These are phyloP conservation scores for Drosophila siamana DNA, from an alignment of 2,888 invertebrate species.

Conservation along the genomic window DNA sequence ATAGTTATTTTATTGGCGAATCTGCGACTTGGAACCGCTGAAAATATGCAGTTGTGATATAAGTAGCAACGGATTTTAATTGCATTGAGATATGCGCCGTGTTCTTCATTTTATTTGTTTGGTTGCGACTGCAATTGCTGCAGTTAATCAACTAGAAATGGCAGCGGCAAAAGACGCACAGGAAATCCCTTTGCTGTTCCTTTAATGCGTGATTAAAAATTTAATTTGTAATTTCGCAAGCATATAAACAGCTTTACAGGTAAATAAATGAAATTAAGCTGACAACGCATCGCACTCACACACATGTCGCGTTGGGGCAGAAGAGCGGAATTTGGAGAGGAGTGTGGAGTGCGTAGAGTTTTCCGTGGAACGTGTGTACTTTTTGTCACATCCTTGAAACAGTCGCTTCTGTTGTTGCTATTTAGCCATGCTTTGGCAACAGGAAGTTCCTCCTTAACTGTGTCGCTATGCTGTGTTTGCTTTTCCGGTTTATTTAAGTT, in stretches of 20 bases:
- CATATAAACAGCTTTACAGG: conserved; percentile 75
- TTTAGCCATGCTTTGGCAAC: conserved; percentile 61
- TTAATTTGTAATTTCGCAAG: conserved; percentile 80
- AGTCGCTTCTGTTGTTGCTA: conserved; percentile 44
- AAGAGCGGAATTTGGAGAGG: conserved; percentile 44
- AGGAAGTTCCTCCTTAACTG: conserved; percentile 79
- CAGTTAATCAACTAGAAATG: conserved; percentile 73
- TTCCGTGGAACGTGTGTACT: conserved; percentile 37
- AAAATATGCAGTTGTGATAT: neutral
- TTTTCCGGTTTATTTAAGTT: conserved; percentile 80
- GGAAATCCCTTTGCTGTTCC: conserved; percentile 45
- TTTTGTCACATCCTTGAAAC: conserved; percentile 43
- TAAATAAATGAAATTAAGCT: conserved; percentile 81
- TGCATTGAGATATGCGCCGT: conserved; percentile 7
- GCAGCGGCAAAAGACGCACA: conserved; percentile 7
- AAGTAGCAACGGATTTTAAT: conserved; percentile 31
- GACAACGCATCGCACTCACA: conserved; percentile 23
- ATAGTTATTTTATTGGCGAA: neutral
- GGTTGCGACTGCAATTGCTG: conserved; percentile 38
- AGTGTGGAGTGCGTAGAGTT: conserved; percentile 11
- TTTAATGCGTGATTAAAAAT: conserved; percentile 75
- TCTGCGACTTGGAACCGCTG: neutral
- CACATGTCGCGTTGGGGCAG: no score
- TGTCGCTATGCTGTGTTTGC: conserved; percentile 77
- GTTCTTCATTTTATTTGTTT: no score